phyloP scores from a whole-genome alignment of 2,888 invertebrate species.

The Smittia sp. region DNA sequence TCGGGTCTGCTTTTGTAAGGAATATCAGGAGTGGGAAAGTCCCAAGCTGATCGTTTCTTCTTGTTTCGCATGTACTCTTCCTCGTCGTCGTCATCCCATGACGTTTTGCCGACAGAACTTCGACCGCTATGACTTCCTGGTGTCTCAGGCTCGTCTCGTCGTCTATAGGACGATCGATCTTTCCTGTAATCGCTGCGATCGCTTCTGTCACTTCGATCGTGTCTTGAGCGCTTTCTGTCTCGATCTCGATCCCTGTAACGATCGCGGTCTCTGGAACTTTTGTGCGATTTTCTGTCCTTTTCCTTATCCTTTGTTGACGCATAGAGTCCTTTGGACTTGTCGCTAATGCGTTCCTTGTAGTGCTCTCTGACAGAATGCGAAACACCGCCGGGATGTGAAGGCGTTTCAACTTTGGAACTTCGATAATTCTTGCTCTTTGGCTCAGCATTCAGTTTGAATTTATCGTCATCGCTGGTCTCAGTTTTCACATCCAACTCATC shows the following conservation, averaged over 20 bases:
- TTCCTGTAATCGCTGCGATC: conserved; percentile 48
- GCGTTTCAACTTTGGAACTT: conserved; percentile 80
- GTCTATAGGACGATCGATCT: conserved; percentile 53
- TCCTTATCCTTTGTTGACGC: conserved; percentile 59
- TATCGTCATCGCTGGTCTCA: conserved; percentile 49
- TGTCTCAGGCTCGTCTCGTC: conserved; percentile 83
- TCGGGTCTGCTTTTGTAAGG: conserved; percentile 53
- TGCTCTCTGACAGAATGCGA: conserved; percentile 72
- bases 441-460: conserved; percentile 46
- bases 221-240: conserved; percentile 45
- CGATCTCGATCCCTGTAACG: conserved; percentile 43
- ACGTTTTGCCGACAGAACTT: conserved; percentile 59
- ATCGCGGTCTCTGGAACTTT: conserved; percentile 48
- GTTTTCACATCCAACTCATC: conserved; percentile 53
- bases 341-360: conserved; percentile 55
- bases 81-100: conserved; percentile 65
- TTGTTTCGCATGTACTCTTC: conserved; percentile 56
- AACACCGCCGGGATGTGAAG: conserved; percentile 91
- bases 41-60: conserved; percentile 79
- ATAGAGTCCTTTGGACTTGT: conserved; percentile 67
- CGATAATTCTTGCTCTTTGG: conserved; percentile 67
- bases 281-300: conserved; percentile 54
- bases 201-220: conserved; percentile 48
- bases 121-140: conserved; percentile 58
- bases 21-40: conserved; percentile 76